These are phyloP conservation scores for Pegoplata infirma DNA, from an alignment of 2,888 invertebrate genomes.

Conservation along the genomic window DNA sequence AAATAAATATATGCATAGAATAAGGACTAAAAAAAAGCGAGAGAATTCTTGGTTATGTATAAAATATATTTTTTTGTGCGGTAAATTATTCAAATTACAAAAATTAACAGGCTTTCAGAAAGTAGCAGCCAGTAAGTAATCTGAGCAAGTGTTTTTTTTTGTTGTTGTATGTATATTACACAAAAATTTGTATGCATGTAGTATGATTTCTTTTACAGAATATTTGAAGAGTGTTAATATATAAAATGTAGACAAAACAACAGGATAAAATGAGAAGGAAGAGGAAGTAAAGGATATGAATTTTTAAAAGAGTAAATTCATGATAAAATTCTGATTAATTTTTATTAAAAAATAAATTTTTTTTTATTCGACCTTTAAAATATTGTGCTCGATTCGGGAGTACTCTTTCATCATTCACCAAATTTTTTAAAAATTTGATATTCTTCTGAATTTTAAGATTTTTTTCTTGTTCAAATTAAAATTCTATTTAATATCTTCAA, in stretches of 20 bases:
- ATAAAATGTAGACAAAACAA: constrained; percentile 26
- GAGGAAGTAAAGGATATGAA: neutral
- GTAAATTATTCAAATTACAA: constrained; percentile 68
- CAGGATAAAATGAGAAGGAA: neutral
- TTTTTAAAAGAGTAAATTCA: too few relatives aligned
- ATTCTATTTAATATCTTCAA: too few relatives aligned
- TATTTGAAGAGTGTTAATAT: constrained; percentile 52
- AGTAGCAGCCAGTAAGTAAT: constrained; percentile 23
- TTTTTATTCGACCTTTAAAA: too few relatives aligned
- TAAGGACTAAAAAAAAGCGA: neutral
- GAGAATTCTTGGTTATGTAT: neutral
- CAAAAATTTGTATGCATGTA: neutral
- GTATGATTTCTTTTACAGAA: neutral
- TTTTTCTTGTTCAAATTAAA: too few relatives aligned
- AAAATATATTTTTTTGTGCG: constrained; percentile 41
- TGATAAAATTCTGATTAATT: too few relatives aligned
- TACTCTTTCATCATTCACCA: too few relatives aligned
- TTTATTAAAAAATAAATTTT: too few relatives aligned
- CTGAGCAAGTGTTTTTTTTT: constrained; percentile 18
- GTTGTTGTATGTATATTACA: neutral
- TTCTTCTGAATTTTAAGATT: too few relatives aligned
- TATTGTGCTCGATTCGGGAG: too few relatives aligned
- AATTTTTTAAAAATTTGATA: too few relatives aligned
- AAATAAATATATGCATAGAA: neutral
- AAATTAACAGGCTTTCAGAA: constrained; percentile 65